Conservation (phyloP, 2,888 invertebrate genomes). For the Oeneis ivallda region DNA sequence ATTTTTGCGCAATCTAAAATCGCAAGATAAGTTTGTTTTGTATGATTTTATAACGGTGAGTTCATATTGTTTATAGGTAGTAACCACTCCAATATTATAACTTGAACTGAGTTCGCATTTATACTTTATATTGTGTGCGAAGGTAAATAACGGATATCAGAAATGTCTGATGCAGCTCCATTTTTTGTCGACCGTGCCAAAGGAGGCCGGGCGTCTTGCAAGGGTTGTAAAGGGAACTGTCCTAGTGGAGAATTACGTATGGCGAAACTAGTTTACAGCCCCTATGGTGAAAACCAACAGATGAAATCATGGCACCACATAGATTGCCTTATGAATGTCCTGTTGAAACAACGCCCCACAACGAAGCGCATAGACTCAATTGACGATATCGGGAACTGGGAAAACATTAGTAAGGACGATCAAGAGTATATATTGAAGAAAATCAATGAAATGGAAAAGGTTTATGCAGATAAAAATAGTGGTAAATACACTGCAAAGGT, state of each 20-base stretch:
- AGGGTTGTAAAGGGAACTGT: slow-evolving; percentile 92
- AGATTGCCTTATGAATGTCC: slow-evolving; percentile 89
- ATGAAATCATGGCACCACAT: slow-evolving; percentile 95
- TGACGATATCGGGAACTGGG: slow-evolving; percentile 91
- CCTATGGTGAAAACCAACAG: slow-evolving; percentile 85
- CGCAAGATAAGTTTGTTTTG: too few relatives aligned
- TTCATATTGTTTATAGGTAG: background rate
- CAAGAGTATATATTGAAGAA: slow-evolving; percentile 84
- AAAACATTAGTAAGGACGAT: slow-evolving; percentile 84
- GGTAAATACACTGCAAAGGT: slow-evolving; percentile 71
- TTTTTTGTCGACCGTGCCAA: slow-evolving; percentile 91
- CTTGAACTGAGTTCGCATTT: background rate
- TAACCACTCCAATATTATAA: background rate
- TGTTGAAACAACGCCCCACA: slow-evolving; percentile 88
- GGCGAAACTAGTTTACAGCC: slow-evolving; percentile 89
- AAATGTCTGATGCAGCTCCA: slow-evolving; percentile 60
- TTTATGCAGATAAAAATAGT: slow-evolving; percentile 76
- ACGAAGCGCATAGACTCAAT: slow-evolving; percentile 91
- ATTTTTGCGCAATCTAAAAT: background rate
- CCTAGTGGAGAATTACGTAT: slow-evolving; percentile 87
- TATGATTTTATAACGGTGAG: background rate
- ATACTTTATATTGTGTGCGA: background rate
- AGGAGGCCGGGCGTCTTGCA: slow-evolving; percentile 90
- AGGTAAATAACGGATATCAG: background rate
- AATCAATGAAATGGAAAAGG: slow-evolving; percentile 83